Conservation (phyloP, 1,140 invertebrate genomes). For the Brachionus angularis region DNA sequence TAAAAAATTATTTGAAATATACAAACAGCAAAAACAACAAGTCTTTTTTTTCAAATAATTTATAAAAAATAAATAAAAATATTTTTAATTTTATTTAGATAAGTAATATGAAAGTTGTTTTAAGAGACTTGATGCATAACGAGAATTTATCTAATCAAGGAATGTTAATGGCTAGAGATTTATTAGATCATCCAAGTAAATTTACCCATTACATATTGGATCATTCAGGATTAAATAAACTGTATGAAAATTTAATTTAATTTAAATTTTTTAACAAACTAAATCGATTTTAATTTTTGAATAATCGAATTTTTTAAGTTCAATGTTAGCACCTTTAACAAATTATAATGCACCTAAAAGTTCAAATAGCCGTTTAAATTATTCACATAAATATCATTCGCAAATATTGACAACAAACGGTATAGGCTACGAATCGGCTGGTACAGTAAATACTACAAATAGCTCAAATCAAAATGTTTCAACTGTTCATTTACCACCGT, state of each 20-base stretch:
- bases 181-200: slow-evolving; percentile 30
- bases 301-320: neutral
- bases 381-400: slow-evolving; percentile 32
- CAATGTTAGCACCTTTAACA: slow-evolving; percentile 10
- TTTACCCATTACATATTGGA: slow-evolving; percentile 11
- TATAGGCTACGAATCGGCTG: slow-evolving; percentile 24
- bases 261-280: neutral
- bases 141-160: slow-evolving; percentile 38
- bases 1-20: slow-evolving; percentile 37
- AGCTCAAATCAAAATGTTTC: slow-evolving; percentile 29
- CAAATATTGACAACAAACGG: slow-evolving; percentile 33
- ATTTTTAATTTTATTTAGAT: slow-evolving; percentile 5
- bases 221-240: slow-evolving; percentile 9
- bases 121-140: slow-evolving; percentile 38
- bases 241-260: neutral
- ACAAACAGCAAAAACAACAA: slow-evolving; percentile 41
- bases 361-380: slow-evolving; percentile 4
- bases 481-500: slow-evolving; percentile 40
- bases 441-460: neutral
- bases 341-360: slow-evolving; percentile 28
- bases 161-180: slow-evolving; percentile 21
- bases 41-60: neutral
- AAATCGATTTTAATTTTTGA: neutral
- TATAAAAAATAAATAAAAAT: neutral
- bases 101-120: slow-evolving; percentile 42